phyloP scores from a whole-genome alignment of 2,113 vertebrate species.

The Labeo rohita region DNA sequence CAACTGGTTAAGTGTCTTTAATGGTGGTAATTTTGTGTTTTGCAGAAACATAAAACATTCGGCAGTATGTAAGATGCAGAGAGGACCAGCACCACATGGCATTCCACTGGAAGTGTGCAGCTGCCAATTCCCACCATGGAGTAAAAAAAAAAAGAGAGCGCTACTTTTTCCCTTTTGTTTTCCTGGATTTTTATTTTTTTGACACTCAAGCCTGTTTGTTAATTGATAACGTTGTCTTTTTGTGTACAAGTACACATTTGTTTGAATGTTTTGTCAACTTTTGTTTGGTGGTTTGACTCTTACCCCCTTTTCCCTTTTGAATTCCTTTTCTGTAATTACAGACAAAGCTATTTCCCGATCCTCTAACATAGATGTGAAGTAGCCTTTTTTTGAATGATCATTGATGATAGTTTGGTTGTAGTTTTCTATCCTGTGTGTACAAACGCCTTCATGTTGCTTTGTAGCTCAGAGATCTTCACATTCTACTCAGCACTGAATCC shows the following conservation, averaged over 20 bases:
- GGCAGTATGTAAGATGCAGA: conserved; percentile 53
- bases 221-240: conserved; percentile 37
- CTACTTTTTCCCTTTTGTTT: conserved; percentile 7
- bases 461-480: conserved; percentile 41
- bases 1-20: not conserved
- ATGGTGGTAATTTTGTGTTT: conserved; percentile 12
- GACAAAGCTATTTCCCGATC: not conserved
- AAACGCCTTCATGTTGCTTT: conserved; percentile 56
- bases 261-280: conserved; percentile 18
- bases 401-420: conserved; percentile 1
- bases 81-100: conserved; percentile 65
- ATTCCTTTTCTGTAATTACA: conserved; percentile 8
- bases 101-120: conserved; percentile 65
- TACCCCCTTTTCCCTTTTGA: not conserved
- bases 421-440: conserved; percentile 39
- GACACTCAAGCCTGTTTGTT: conserved; percentile 48
- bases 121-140: conserved; percentile 60
- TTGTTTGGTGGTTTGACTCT: not conserved
- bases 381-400: conserved; percentile 17
- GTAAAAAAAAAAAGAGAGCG: conserved; percentile 44
- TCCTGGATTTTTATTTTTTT: conserved; percentile 46
- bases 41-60: conserved; percentile 74
- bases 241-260: conserved; percentile 25
- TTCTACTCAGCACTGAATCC: conserved; percentile 1
- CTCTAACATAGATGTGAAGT: conserved; percentile 36